Percentiles rank a stretch among this genome's conserved stretches.
Evolutionary conservation across 2,113 vertebrate genomes (phyloP).

Genomic region (Psittacula cyanocephala): DNA sequence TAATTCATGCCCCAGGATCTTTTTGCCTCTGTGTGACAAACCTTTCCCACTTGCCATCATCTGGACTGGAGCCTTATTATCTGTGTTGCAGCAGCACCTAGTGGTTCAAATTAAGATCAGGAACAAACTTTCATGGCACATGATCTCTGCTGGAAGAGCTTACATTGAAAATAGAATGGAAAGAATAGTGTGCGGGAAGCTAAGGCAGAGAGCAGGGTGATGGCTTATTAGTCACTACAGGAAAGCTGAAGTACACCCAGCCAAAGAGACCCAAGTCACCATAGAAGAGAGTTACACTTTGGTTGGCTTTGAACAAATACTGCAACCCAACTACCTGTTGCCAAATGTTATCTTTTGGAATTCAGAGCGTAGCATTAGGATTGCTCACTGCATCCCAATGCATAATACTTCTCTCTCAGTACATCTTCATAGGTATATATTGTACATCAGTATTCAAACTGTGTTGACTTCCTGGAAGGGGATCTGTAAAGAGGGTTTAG

Average conservation of each 20-base stretch:
- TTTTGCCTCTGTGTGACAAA: no score
- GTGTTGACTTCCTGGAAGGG: neutral
- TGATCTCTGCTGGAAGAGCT: neutral
- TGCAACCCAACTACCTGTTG: neutral
- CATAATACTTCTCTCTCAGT: neutral
- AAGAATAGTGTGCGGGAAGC: neutral
- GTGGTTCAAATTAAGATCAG: slow-evolving; percentile 48
- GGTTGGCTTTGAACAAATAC: neutral
- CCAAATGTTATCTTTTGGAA: neutral
- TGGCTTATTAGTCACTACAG: neutral
- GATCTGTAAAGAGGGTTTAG: neutral
- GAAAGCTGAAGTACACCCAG: neutral
- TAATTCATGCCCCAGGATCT: no score
- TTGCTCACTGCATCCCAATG: neutral
- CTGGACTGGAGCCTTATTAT: no score
- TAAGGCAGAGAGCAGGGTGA: neutral
- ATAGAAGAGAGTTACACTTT: neutral
- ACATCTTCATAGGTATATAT: neutral
- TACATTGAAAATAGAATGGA: neutral
- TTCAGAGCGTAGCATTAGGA: neutral
- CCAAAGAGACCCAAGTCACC: neutral
- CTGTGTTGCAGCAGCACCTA: slow-evolving; percentile 64
- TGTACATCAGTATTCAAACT: neutral
- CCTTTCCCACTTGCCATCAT: no score
- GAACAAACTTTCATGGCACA: neutral